Conservation (phyloP, 2,797 vertebrate species). For the Bufotes viridis region DNA sequence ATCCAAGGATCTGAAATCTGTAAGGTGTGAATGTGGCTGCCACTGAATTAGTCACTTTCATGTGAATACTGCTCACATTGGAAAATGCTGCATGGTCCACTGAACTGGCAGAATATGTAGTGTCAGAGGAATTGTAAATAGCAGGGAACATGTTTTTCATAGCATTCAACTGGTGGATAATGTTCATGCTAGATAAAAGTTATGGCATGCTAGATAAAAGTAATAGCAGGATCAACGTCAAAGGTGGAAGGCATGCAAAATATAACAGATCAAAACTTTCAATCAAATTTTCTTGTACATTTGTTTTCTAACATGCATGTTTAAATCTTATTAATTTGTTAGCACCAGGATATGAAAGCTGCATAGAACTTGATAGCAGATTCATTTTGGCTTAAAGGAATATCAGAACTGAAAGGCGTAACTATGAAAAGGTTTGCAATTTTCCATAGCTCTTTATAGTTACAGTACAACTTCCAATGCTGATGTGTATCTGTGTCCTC, state of each 20-base stretch:
- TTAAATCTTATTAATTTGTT: not conserved
- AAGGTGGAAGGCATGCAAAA: conserved; percentile 8
- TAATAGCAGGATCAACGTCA: not conserved
- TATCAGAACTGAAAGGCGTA: not conserved
- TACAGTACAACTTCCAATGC: too few relatives aligned
- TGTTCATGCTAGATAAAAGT: not conserved
- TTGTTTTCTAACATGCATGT: not conserved
- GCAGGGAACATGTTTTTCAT: not conserved
- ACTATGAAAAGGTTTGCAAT: too few relatives aligned
- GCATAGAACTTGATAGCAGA: not conserved
- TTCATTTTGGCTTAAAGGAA: not conserved
- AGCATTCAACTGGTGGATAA: conserved; percentile 5
- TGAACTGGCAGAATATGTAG: not conserved
- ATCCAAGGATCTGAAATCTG: conserved; percentile 37
- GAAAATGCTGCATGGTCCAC: conserved; percentile 12
- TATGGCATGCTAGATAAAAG: not conserved
- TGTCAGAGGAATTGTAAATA: conserved; percentile 35
- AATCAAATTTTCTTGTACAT: not conserved
- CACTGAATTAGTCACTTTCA: not conserved
- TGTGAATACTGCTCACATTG: conserved; percentile 14
- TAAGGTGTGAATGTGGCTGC: not conserved
- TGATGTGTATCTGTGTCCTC: too few relatives aligned
- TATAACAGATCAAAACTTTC: conserved; percentile 13
- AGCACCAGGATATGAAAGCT: not conserved
- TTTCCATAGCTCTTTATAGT: too few relatives aligned